Evolutionary conservation across 2,797 vertebrate species (phyloP), one percentile per base, ranked within the genome.

Genomic region (Clarias fuscus): DNA sequence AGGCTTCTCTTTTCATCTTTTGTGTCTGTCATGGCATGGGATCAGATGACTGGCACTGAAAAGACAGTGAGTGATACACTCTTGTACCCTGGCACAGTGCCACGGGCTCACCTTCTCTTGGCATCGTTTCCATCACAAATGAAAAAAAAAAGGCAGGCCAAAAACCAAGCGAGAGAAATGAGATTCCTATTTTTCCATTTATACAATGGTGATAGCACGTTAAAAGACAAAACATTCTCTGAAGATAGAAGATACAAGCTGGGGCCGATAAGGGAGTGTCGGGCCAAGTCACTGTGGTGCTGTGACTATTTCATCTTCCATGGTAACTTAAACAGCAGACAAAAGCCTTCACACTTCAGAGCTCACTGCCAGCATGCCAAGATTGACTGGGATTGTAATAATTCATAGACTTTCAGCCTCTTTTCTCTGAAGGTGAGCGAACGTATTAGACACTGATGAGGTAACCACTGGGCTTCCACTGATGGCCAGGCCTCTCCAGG

Each of bases 381-480:
- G 96, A 97, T 95, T 90, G 95, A 96, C 94, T 93, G 93, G 83
- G 90, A 93, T 95, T 95, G 95, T 94, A 96, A 97, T 97, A 96
- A 97, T 97, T 97, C 97, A 97, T 93, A 95, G 95, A 95, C 94
- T 95, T 95, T 95, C 95, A 94, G 91, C 90, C 94, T 94, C 92
- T 92, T 91, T 95, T 96, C 95, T 96, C 95, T 94, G 89, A 94
- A 93, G 91, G 95, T 95, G 94, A 94, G 93, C 92, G 93, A 94
- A 94, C 90, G 90, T 93, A 95, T 95, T 94, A 94, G 92, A 93
- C 90, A 87, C 89, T 93, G 93, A 95, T 94, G 93, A 94, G 92
- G 92, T 93, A 92, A 91, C 89, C 93, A 92, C 90, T 90, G 90
- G 82, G 85, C 76, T 85, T 77, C 71, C 85, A 82, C 82, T 85